phyloP scores from a whole-genome alignment of 2,888 invertebrate genomes.

The Steinernema scapterisci region DNA sequence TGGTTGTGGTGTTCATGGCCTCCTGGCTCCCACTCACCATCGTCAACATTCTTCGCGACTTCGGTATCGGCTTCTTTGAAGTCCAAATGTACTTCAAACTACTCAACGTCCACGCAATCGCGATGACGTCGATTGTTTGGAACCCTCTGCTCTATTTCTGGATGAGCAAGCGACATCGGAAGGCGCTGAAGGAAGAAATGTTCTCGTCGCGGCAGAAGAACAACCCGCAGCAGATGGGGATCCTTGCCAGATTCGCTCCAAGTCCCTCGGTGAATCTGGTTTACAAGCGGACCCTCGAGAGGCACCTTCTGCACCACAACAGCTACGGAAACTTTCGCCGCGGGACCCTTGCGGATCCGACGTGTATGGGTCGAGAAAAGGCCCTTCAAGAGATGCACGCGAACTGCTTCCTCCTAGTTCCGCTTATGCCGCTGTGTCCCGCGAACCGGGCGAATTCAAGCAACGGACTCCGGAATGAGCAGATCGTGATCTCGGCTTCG shows the following conservation, averaged over 20 bases:
- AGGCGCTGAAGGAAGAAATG: conserved; percentile 66
- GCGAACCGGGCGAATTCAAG: conserved; percentile 7
- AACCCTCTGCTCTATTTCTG: conserved; percentile 67
- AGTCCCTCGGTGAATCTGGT: conserved; percentile 63
- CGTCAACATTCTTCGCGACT: conserved; percentile 63
- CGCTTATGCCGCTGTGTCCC: conserved; percentile 63
- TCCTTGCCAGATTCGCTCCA: conserved; percentile 62
- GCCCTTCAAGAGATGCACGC: conserved; percentile 61
- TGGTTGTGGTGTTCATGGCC: conserved; percentile 62
- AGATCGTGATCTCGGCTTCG: conserved; percentile 19
- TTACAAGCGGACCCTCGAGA: conserved; percentile 61
- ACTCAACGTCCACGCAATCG: conserved; percentile 62
- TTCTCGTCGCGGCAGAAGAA: conserved; percentile 62
- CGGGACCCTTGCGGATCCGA: conserved; percentile 67
- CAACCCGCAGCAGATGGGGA: conserved; percentile 46
- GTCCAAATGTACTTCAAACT: conserved; percentile 58
- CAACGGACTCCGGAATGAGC: background rate
- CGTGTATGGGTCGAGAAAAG: conserved; percentile 61
- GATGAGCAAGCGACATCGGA: conserved; percentile 66
- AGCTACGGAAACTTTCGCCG: conserved; percentile 44
- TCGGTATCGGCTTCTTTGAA: conserved; percentile 43
- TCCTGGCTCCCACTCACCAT: conserved; percentile 65
- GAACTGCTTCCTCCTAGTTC: conserved; percentile 66
- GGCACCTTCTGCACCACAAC: conserved; percentile 54
- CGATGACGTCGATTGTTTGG: conserved; percentile 66